Conservation (phyloP, 2,888 invertebrate species). For the Nomada flava region DNA sequence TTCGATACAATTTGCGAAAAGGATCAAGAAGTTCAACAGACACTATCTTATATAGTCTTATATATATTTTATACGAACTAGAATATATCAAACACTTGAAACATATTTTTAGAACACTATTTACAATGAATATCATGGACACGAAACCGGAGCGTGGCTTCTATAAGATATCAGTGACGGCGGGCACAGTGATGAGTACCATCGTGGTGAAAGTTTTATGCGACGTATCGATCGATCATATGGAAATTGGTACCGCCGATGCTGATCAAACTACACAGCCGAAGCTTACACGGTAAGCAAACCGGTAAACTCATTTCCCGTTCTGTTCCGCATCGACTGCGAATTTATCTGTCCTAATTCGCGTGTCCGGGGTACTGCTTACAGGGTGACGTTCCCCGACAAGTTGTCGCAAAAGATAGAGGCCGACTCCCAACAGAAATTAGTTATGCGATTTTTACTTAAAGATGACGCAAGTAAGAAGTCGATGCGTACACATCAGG, state of each 20-base stretch:
- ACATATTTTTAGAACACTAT: slow-evolving; percentile 86
- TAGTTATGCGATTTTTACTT: slow-evolving; percentile 92
- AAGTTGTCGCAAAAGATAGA: slow-evolving; percentile 89
- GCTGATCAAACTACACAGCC: slow-evolving; percentile 95
- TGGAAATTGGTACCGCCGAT: slow-evolving; percentile 95
- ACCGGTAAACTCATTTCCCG: too few relatives aligned
- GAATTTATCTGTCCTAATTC: too few relatives aligned
- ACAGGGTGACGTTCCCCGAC: slow-evolving; percentile 90
- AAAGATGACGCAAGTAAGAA: slow-evolving; percentile 89
- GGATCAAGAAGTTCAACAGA: slow-evolving; percentile 62
- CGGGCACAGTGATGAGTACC: slow-evolving; percentile 87
- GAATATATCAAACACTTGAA: not conserved
- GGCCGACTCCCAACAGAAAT: slow-evolving; percentile 95
- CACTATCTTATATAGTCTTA: slow-evolving; percentile 19
- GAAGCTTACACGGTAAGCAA: slow-evolving; percentile 87
- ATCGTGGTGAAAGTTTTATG: slow-evolving; percentile 89
- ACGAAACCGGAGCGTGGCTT: slow-evolving; percentile 93
- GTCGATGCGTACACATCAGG: slow-evolving; percentile 92
- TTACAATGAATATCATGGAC: slow-evolving; percentile 90
- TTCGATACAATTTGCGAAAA: slow-evolving; percentile 41
- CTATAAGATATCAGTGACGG: slow-evolving; percentile 92
- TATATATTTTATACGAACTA: too few relatives aligned
- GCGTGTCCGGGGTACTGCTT: slow-evolving; percentile 9
- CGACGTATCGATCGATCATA: slow-evolving; percentile 90
- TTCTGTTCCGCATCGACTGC: too few relatives aligned